Evolutionary conservation across 1,140 invertebrate species (phyloP).

Genomic region (Bombus picipes): DNA sequence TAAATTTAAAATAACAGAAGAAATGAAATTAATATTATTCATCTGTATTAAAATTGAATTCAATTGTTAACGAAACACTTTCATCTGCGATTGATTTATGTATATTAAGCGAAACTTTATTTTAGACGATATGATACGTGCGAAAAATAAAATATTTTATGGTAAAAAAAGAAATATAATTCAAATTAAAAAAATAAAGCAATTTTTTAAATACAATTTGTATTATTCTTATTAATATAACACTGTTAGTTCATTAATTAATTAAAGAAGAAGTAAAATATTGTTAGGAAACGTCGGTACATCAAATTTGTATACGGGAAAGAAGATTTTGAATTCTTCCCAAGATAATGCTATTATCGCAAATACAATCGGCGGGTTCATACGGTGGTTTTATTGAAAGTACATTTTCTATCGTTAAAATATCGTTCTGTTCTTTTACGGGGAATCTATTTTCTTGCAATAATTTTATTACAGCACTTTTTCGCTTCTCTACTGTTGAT

Average conservation of each 20-base stretch:
- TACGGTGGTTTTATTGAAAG: conserved; percentile 78
- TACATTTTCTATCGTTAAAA: conserved; percentile 72
- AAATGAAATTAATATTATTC: background rate
- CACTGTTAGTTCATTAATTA: background rate
- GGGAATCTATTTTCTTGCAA: conserved; percentile 75
- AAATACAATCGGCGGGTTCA: conserved; percentile 72
- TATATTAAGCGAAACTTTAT: conserved; percentile 8
- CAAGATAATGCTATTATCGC: conserved; percentile 75
- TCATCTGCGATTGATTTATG: conserved; percentile 25
- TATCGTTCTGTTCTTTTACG: conserved; percentile 69
- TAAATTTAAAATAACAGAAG: background rate
- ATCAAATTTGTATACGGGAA: conserved; percentile 10
- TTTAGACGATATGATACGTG: background rate
- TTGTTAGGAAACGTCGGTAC: background rate
- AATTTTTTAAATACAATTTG: conserved; percentile 15
- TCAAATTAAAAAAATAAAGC: conserved; percentile 6
- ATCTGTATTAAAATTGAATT: background rate
- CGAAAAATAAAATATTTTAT: conserved; percentile 42
- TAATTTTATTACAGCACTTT: conserved; percentile 69
- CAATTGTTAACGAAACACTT: background rate
- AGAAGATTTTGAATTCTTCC: conserved; percentile 73
- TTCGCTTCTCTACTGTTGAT: conserved; percentile 59
- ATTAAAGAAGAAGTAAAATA: background rate
- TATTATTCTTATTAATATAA: background rate
- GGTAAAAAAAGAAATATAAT: conserved; percentile 20